These are phyloP conservation scores for Emydocephalus ijimae DNA, from an alignment of 2,113 vertebrate species.

Conservation along the genomic window DNA sequence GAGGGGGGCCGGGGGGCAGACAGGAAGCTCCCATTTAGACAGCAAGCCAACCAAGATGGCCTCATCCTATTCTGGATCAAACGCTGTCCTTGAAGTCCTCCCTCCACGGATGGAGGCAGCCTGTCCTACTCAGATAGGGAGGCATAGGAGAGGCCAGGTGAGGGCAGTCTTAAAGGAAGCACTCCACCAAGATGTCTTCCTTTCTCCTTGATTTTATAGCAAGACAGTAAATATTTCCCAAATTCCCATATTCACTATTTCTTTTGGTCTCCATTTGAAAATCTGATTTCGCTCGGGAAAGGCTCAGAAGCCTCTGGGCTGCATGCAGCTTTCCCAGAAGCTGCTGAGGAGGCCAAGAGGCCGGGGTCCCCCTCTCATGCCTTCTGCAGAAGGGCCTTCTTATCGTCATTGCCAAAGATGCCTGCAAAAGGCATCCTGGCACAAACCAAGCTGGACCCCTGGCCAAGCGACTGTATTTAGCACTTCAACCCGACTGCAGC, in stretches of 20 bases:
- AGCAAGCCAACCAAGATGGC: background rate
- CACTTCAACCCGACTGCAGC: conserved; percentile 30
- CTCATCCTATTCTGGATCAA: background rate
- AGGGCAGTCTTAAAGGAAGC: background rate
- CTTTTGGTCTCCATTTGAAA: background rate
- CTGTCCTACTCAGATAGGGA: background rate
- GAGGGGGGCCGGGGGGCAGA: background rate
- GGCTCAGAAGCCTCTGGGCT: background rate
- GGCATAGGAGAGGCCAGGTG: background rate
- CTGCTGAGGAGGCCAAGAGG: background rate
- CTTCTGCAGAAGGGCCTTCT: background rate
- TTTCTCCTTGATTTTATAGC: background rate
- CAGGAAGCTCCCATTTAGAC: background rate
- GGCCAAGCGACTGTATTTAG: background rate
- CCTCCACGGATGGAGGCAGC: background rate
- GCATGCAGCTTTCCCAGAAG: background rate
- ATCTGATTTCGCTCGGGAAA: background rate
- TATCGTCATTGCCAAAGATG: background rate
- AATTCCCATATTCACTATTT: background rate
- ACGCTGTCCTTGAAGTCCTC: background rate
- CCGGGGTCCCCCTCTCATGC: background rate
- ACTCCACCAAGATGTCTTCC: background rate
- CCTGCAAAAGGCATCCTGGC: background rate
- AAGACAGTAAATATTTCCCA: background rate
- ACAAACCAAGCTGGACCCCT: background rate